Base-by-base conservation (phyloP, 2,797 vertebrate species). In the Fringilla coelebs region DNA sequence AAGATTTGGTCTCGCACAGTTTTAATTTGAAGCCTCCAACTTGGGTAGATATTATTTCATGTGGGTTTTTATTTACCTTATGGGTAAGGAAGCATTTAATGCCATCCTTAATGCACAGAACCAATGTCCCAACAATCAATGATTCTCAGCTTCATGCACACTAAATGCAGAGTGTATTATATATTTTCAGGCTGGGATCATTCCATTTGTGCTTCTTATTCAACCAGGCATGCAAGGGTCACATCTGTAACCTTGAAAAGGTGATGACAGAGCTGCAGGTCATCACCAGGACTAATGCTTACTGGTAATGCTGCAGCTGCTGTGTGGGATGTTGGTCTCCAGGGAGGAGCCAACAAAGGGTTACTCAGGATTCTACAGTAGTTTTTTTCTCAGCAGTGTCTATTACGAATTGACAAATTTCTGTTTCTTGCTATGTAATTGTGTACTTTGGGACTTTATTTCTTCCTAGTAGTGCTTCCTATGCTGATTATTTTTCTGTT, bases 241-340 rank as follows among this genome's bases (percentile, higher is more conserved):
- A 94, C 85, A 85, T 90, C 92, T 88, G 87, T 95, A 89, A 93
- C 95, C 92, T 96, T 97, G 96, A 92, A 80, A 94, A 96, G 95
- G 93, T 96, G 96, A 91, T 89, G 92, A 75, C 84, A 83, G 89
- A 72, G 78, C 78, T 95, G 78, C 93, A 94, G 93, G 94, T 95
- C 93, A 92, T 91, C 89, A 48, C 70, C 89, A 89, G 87, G 72
- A 91, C 89, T 91, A 85, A 72, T 4, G 7, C 65, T 85, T 57
- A 15, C 75, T 38, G 7, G 70, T 29, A 85, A 70, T 41, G 68
- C 82, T 89, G 79, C 95, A 95, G 87, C 94, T 91, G 89, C 90
- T 78, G 29, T 34, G 54, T 66, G 85, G 87, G 63, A 86, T 81
- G 79, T 29, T 17, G 21, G 46, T 80, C 90, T 92, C 87, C 55